These are phyloP conservation scores for Benitochromis conjunctus DNA, from an alignment of 2,113 vertebrate genomes.

Conservation along the genomic window DNA sequence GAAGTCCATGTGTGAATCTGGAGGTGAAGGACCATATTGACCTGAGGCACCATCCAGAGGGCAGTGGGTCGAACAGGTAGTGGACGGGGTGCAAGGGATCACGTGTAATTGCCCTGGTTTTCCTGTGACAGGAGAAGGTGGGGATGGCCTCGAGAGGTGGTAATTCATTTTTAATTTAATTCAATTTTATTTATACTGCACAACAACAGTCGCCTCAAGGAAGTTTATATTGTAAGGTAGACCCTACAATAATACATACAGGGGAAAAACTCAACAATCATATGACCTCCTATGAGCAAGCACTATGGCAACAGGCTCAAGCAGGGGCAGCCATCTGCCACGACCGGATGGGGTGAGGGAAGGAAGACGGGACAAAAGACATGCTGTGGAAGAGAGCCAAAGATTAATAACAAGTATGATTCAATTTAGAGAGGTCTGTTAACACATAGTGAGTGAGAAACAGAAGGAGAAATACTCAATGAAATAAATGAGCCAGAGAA, in stretches of 20 bases:
- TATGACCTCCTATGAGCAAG: background rate
- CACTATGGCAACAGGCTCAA: too few relatives aligned
- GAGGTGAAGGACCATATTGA: background rate
- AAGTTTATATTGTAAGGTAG: background rate
- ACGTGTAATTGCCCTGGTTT: background rate
- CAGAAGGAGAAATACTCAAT: background rate
- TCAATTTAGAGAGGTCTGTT: background rate
- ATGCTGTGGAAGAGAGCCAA: background rate
- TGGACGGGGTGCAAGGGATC: background rate
- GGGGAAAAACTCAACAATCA: background rate
- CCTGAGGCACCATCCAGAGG: background rate
- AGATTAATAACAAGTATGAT: background rate
- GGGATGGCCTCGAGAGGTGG: background rate
- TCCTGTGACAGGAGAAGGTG: background rate
- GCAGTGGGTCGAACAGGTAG: background rate
- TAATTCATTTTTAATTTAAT: background rate
- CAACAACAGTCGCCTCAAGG: background rate
- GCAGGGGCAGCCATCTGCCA: too few relatives aligned
- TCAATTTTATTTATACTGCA: background rate
- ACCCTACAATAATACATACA: background rate
- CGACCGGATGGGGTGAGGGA: background rate
- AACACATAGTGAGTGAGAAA: background rate
- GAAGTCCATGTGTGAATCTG: background rate
- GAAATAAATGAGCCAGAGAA: background rate
- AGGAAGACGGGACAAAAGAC: background rate